These are phyloP conservation scores for Prunella fulvescens DNA, from an alignment of 2,113 vertebrate species.

Conservation along the genomic window DNA sequence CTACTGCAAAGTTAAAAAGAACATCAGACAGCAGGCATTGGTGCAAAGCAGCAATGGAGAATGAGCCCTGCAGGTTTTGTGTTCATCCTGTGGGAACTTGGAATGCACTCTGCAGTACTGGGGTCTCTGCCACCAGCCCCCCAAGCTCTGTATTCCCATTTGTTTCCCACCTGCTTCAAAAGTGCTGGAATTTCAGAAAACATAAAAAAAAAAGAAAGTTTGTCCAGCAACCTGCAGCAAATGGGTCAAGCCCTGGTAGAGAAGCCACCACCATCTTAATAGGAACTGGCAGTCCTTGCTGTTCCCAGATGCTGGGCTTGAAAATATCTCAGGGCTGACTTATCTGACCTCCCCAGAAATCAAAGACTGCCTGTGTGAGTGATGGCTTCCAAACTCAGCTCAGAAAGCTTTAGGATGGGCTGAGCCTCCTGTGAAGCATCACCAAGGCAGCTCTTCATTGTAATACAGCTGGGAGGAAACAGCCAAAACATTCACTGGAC, in stretches of 20 bases:
- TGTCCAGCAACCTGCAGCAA: background rate
- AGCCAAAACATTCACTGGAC: background rate
- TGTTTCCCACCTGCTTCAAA: background rate
- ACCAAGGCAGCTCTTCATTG: background rate
- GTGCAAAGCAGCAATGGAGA: background rate
- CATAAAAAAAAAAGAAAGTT: background rate
- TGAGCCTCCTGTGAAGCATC: background rate
- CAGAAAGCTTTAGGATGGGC: background rate
- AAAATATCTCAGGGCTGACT: background rate
- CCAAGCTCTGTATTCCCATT: fast-evolving
- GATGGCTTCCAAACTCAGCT: background rate
- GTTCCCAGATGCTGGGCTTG: background rate
- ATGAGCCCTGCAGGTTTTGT: background rate
- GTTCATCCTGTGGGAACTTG: background rate
- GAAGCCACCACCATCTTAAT: background rate
- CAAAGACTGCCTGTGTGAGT: background rate
- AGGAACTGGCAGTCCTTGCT: background rate
- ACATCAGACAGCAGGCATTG: background rate
- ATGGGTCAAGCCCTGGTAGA: background rate
- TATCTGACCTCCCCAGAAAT: background rate
- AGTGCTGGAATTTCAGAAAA: background rate
- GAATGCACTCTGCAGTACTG: background rate
- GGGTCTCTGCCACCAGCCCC: background rate
- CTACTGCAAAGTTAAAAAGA: background rate
- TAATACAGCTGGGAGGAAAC: background rate